Evolutionary conservation across 2,888 invertebrate species (phyloP), one percentile per base, ranked within the genome.

Genomic region (Drosophila pseudotakahashii): DNA sequence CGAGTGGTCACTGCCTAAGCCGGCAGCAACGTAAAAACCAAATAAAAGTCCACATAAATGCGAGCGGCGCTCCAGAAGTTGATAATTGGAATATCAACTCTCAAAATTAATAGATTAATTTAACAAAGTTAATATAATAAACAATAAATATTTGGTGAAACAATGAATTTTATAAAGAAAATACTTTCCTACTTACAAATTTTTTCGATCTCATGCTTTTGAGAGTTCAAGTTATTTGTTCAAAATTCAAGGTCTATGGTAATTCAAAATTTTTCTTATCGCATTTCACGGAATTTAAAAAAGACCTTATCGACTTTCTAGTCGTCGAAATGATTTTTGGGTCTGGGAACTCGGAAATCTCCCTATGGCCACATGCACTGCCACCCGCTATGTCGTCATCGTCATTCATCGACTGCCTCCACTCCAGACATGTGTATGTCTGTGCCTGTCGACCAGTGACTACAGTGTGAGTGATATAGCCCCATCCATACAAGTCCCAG

Each of bases 381-480:
- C 67, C 79, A 81, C 74, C 84, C 77, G 73, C 77, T 55, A 81
- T 73, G 57, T 69, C 71, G 71, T 75, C 86, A 75, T 74, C 73
- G 59, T 76, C 74, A 73, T 63, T 69, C 76, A 73, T 57, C 57
- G 58, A 68, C 51, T 53, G 66, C 50, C 64, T 45, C 42, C 55
- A 55, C 66, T 52, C 51, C 53, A 58, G 59, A 73, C 52, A 69
- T 44, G 51, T 59, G 67, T 44, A 54, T 59, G 67, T 68, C 63
- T 51, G 63, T 50, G 39, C 44, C 52, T 58, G 67, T 68, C 50
- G 51, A 36, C 42, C 63, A 14, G 23, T 50, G 47, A 30, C 32
- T 44, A 30, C 32, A 30, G 52, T 32, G 37, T 47, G 66, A 26
- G 48, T 16, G 30, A 19, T 13, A 14, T 23, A 32, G 51, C 45